Base-by-base conservation (phyloP, 35 echinoderm and acorn worm genomes). In the Acanthaster planci region DNA sequence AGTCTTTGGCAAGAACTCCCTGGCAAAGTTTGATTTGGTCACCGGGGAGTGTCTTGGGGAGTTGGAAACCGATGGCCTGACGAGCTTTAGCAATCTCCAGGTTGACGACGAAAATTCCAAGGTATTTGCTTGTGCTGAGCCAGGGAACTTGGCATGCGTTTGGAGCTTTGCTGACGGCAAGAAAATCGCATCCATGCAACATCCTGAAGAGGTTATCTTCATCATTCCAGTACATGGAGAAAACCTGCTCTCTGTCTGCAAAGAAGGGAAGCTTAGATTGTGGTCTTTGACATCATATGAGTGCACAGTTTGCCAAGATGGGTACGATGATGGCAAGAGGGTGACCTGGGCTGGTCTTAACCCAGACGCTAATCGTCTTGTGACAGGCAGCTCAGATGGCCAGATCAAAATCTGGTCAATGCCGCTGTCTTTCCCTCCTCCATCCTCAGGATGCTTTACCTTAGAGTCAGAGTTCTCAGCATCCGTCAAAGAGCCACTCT, bases 1-100 rank as follows among this genome's bases (percentile, higher is more conserved):
- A 37, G 38, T 86, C 2, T 85, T 94, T 58, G 92, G 86, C 32
- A 85, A 83, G 21, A 67, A 80, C 36, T 26, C 55, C 38, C 59
- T 94, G 36, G 78, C 51, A 17, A 35, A 90, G 29, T 94, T 94
- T 77, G 88, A 86, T 27, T 47, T 90, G 38, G 27, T 35, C 51
- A 94, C 54, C 82, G 92, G 92, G 29, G 84, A 90, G 53, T 80
- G 67, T 72, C 26, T 90, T 1, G 60, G 38, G 36, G n/a, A 78
- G 67, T 67, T 94, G 17, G 78, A 90, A 37, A 86, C 82, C 18
- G 82, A 83, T 5, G 76, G 81, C 51, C 42, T 54, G 5, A 38
- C 40, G 39, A 84, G 82, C 19, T 79, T 86, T 58, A 90, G 21
- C 27, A 77, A 56, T 82, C 30, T 90, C 21, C 21, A 80, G 54